Conservation (phyloP, 1,140 invertebrate genomes). For the Drosophila willistoni region DNA sequence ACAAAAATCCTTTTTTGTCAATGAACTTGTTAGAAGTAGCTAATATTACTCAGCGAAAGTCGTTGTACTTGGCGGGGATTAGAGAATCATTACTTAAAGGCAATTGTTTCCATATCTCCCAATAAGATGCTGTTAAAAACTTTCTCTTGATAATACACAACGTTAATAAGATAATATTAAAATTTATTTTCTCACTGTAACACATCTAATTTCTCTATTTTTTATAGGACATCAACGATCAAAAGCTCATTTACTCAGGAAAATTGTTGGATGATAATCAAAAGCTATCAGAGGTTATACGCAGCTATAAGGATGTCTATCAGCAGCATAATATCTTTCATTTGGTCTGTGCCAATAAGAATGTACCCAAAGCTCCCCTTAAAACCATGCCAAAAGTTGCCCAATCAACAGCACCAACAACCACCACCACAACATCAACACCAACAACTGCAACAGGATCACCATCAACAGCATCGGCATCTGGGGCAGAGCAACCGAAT, state of each 20-base stretch:
- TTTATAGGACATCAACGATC: constrained; percentile 87
- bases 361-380: constrained; percentile 56
- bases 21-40: no score
- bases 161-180: no score
- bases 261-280: constrained; percentile 91
- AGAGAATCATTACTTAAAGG: no score
- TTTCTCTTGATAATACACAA: no score
- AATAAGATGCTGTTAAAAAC: no score
- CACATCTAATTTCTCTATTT: neutral
- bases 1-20: neutral
- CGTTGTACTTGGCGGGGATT: no score
- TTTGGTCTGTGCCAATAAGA: constrained; percentile 88
- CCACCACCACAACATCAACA: constrained; percentile 81
- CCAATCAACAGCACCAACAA: constrained; percentile 12
- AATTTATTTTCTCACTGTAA: no score
- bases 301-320: constrained; percentile 87
- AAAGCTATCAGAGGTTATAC: constrained; percentile 91
- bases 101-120: no score
- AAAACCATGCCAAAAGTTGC: constrained; percentile 50
- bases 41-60: no score
- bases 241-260: constrained; percentile 96
- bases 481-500: neutral
- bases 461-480: constrained; percentile 42
- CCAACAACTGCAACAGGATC: constrained; percentile 75
- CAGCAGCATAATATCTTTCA: constrained; percentile 91